phyloP scores from a whole-genome alignment of 2,113 vertebrate species.

The Ia io region DNA sequence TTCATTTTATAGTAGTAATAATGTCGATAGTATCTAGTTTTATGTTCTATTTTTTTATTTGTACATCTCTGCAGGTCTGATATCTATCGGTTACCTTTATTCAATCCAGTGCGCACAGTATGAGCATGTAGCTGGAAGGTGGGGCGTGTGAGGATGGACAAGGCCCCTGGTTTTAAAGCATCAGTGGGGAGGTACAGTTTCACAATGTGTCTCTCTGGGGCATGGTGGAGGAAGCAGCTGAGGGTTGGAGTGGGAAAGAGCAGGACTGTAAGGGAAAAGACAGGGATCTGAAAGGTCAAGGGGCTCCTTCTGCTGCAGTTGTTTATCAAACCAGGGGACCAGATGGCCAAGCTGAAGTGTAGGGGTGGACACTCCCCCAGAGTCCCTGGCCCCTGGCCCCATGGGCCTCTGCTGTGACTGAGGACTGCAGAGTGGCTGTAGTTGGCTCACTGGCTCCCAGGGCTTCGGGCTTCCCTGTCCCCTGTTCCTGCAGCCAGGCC shows the following conservation, averaged over 20 bases:
- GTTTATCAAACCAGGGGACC: background rate
- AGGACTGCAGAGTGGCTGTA: background rate
- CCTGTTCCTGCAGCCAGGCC: background rate
- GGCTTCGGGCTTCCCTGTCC: background rate
- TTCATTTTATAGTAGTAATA: background rate
- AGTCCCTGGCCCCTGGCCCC: background rate
- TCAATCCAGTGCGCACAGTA: background rate
- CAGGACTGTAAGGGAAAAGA: background rate
- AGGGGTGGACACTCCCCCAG: background rate
- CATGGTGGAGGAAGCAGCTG: background rate
- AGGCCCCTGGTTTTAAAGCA: background rate
- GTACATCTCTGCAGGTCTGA: background rate
- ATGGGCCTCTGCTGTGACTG: background rate
- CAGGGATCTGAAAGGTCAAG: background rate
- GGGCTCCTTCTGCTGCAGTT: background rate
- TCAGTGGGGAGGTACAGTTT: background rate
- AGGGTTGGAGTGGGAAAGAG: background rate
- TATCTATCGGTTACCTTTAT: background rate
- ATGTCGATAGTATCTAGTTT: background rate
- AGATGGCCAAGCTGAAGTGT: background rate
- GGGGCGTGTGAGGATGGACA: background rate
- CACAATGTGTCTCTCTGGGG: background rate
- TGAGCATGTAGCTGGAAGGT: background rate
- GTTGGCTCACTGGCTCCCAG: background rate
- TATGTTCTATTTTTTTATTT: background rate